Evolutionary conservation across 2,113 vertebrate species (phyloP).

Genomic region (Pristiophorus japonicus): DNA sequence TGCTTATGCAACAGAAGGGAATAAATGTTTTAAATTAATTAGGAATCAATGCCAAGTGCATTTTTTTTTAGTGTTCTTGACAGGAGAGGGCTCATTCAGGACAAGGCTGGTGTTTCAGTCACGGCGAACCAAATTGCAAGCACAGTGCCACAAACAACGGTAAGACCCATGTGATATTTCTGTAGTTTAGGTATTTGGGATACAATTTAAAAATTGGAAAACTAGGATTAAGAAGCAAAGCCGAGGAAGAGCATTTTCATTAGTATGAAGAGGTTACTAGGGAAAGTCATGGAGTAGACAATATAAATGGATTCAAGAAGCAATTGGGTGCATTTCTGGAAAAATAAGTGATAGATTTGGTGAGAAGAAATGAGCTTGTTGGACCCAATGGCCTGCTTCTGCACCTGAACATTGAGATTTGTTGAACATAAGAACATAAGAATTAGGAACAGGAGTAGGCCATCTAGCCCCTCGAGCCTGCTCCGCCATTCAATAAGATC

Average conservation of each 20-base stretch:
- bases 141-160: constrained; percentile 54
- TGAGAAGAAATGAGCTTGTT: neutral
- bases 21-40: neutral
- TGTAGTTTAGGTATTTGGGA: neutral
- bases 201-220: neutral
- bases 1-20: neutral
- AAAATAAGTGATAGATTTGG: neutral
- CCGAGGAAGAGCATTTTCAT: neutral
- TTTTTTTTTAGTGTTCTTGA: constrained; percentile 58
- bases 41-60: constrained; percentile 29
- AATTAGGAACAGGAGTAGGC: too few relatives aligned
- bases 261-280: neutral
- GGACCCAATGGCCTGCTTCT: neutral
- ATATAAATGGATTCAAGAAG: neutral
- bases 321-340: neutral
- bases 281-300: neutral
- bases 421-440: too few relatives aligned
- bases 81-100: constrained; percentile 60
- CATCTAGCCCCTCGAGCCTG: too few relatives aligned
- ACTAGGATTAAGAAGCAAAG: neutral
- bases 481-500: too few relatives aligned
- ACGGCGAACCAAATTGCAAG: constrained; percentile 43
- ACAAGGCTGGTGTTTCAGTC: constrained; percentile 43
- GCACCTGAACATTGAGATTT: neutral
- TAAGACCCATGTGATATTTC: constrained; percentile 43